Evolutionary conservation across 2,888 invertebrate species (phyloP).

Genomic region (Smittia sp.): DNA sequence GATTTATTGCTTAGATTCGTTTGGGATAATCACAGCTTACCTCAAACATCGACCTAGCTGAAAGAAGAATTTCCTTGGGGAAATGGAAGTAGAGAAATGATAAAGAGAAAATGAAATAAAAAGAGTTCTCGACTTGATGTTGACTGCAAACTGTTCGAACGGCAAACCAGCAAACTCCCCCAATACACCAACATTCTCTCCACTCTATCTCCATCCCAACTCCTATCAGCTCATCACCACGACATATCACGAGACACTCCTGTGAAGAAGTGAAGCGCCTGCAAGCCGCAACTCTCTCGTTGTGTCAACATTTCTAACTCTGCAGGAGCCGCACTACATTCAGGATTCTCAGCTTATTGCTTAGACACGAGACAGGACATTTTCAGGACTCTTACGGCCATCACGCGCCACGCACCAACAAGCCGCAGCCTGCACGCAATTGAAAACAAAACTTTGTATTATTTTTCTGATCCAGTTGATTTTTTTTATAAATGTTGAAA

Average conservation of each 20-base stretch:
- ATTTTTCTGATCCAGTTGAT: not conserved
- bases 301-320: not conserved
- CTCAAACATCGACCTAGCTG: not conserved
- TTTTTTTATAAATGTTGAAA: not conserved
- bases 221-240: slow-evolving; percentile 46
- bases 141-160: slow-evolving; percentile 43
- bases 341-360: slow-evolving; percentile 9
- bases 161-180: slow-evolving; percentile 57
- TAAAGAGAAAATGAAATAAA: too few relatives aligned
- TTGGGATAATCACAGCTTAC: not conserved
- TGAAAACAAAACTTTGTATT: slow-evolving; percentile 31
- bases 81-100: too few relatives aligned
- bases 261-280: slow-evolving; percentile 20
- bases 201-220: slow-evolving; percentile 57
- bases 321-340: slow-evolving; percentile 36
- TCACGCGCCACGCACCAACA: slow-evolving; percentile 24
- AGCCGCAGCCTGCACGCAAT: slow-evolving; percentile 29
- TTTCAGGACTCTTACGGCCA: slow-evolving; percentile 26
- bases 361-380: slow-evolving; percentile 37
- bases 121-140: too few relatives aligned
- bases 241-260: slow-evolving; percentile 43
- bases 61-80: too few relatives aligned
- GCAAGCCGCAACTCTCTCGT: slow-evolving; percentile 27
- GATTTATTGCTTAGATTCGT: not conserved
- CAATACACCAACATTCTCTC: slow-evolving; percentile 55